Conservation (phyloP, 1,140 invertebrate species). For the Apis mellifera region DNA sequence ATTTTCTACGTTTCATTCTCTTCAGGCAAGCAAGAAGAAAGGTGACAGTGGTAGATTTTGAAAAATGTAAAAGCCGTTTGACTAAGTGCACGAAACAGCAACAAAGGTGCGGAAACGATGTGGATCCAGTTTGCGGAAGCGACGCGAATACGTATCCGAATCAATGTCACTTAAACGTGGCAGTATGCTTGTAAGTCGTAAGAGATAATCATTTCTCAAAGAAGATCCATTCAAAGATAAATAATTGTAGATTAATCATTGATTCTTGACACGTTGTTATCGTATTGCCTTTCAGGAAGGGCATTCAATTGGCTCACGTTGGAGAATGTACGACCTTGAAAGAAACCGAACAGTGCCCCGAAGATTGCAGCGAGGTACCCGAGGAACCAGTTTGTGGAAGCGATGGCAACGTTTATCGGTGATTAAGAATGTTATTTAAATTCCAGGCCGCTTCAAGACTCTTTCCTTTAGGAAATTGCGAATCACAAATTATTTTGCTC, state of each 20-base stretch:
- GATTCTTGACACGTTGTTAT: slow-evolving; percentile 2
- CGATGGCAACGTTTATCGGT: slow-evolving; percentile 95
- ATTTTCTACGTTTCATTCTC: neutral
- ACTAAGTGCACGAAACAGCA: slow-evolving; percentile 88
- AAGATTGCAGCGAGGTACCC: slow-evolving; percentile 86
- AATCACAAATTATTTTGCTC: neutral
- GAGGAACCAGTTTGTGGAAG: slow-evolving; percentile 93
- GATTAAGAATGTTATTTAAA: slow-evolving; percentile 65
- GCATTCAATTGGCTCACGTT: slow-evolving; percentile 92
- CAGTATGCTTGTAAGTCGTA: slow-evolving; percentile 89
- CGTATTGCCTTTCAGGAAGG: slow-evolving; percentile 83
- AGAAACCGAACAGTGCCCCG: slow-evolving; percentile 86
- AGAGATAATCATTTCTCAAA: too few species aligned
- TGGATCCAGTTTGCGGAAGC: slow-evolving; percentile 91
- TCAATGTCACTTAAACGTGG: slow-evolving; percentile 90
- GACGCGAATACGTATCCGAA: slow-evolving; percentile 92
- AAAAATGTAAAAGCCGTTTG: slow-evolving; percentile 88
- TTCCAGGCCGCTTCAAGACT: slow-evolving; percentile 42
- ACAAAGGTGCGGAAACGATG: slow-evolving; percentile 82
- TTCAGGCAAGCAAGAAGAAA: slow-evolving; percentile 81
- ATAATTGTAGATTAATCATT: neutral
- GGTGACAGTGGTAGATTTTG: slow-evolving; percentile 87
- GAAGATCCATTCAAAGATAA: neutral
- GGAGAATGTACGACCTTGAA: slow-evolving; percentile 91
- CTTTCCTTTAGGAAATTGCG: slow-evolving; percentile 26